A percentile compares a stretch with the other conserved stretches of the same genome.
Conservation (phyloP, 2,888 invertebrate species). For the Tetropium fuscum region DNA sequence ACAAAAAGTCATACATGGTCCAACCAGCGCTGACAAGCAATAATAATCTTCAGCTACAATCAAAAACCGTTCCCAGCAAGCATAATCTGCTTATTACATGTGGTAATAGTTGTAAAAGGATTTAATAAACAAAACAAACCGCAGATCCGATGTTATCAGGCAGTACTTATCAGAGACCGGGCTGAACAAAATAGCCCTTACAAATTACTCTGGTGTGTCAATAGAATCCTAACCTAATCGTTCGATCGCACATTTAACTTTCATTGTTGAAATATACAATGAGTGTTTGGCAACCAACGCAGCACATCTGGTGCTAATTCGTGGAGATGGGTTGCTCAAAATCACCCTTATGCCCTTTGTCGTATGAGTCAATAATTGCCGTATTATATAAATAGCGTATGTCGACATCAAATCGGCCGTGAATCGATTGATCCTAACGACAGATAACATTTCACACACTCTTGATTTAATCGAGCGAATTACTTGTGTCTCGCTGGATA, state of each 20-base stretch:
- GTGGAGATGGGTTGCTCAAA: constrained; percentile 28
- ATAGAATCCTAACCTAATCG: constrained; percentile 65
- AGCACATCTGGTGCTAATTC: constrained; percentile 63
- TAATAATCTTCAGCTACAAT: constrained; percentile 30
- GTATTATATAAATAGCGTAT: constrained; percentile 61
- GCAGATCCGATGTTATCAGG: constrained; percentile 58
- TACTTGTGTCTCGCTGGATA: constrained; percentile 42
- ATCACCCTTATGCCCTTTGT: constrained; percentile 46
- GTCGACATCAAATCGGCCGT: constrained; percentile 61
- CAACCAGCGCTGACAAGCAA: constrained; percentile 4
- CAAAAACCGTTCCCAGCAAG: constrained; percentile 38
- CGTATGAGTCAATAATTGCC: constrained; percentile 56
- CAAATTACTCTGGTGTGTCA: constrained; percentile 64
- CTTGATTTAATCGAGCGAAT: constrained; percentile 54
- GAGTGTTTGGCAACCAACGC: constrained; percentile 62
- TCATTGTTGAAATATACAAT: constrained; percentile 64
- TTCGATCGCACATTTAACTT: constrained; percentile 65
- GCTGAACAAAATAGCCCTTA: constrained; percentile 59
- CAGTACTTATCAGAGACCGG: constrained; percentile 50
- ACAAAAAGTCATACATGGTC: background rate
- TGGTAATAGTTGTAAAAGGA: constrained; percentile 56
- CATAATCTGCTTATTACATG: constrained; percentile 57
- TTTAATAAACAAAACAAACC: constrained; percentile 60
- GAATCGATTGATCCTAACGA: constrained; percentile 61
- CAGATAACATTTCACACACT: constrained; percentile 64